Evolutionary conservation across 2,113 vertebrate species (phyloP), one percentile per base, ranked within the genome.

Genomic region (Saccopteryx leptura): DNA sequence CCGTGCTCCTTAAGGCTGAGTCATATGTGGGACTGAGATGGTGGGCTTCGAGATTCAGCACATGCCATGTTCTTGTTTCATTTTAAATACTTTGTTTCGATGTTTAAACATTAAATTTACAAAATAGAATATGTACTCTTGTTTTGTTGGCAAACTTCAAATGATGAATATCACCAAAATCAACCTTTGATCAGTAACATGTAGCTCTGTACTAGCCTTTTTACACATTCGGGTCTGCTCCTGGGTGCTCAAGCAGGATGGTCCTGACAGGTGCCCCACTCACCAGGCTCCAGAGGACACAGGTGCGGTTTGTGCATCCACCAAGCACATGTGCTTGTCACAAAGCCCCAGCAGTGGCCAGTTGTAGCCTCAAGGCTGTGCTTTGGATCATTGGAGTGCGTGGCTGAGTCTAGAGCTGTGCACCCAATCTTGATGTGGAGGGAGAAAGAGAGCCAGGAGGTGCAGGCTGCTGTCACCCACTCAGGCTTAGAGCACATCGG

Each of bases 1-100:
- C 39, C 0, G 0, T 19, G 33, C 71, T 93, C 46, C 58, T n/a
- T 9, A 46, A 46, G 23, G 26, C 79, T 61, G 10, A n/a, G 52
- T 80, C 15, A 33, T 9, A 0, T 21, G 4, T 33, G 39, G 58
- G 9, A 31, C 9, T 56, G 28, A 33, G n/a, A 48, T 48, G 0
- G 48, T 75, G 0, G 54, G 5, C 54, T 88, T 68, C 2, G 5
- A 69, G 63, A 39, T 48, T 71, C 74, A 84, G 26, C 23, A 71
- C 14, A 2, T 66, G 13, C n/a, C 0, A 18, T 10, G 3, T 68
- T 4, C 26, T 93, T 82, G 4, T 28, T 95, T 93, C 56, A 39
- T 52, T 90, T 86, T 90, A 91, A 93, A 56, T 84, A 52, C 21
- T 68, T 81, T 4, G 60, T 86, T 89, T 61, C 28, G 69, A 21